A percentile compares a stretch with the other conserved stretches of the same genome.
These are phyloP conservation scores for Enteromius unitaeniatus DNA, from an alignment of 2,797 vertebrate species.

Conservation along the genomic window DNA sequence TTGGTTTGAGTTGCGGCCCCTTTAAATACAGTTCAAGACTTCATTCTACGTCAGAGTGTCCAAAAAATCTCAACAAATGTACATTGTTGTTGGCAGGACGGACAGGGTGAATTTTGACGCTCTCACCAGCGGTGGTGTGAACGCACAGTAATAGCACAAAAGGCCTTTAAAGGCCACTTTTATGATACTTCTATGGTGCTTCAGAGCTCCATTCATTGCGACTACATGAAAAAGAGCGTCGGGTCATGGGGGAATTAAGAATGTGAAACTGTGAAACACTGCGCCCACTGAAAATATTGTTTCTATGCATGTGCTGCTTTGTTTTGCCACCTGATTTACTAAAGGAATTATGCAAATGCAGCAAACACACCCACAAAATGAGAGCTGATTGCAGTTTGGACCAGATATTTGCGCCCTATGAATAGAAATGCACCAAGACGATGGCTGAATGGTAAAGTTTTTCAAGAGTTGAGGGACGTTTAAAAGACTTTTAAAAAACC, in stretches of 20 bases:
- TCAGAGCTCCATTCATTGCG: conserved; percentile 16
- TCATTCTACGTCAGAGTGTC: too few relatives aligned
- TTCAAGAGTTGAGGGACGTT: background rate
- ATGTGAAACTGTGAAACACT: conserved; percentile 35
- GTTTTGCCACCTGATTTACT: background rate
- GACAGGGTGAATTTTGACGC: too few relatives aligned
- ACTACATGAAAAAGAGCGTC: conserved; percentile 12
- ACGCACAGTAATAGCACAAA: background rate
- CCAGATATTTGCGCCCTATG: background rate
- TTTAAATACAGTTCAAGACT: too few relatives aligned
- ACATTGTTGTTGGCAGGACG: too few relatives aligned
- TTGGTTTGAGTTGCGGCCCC: too few relatives aligned
- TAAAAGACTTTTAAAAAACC: background rate
- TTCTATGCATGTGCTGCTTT: conserved; percentile 15
- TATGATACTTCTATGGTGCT: background rate
- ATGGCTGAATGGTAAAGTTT: background rate
- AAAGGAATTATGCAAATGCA: conserved; percentile 29
- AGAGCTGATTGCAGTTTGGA: background rate
- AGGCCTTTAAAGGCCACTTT: background rate
- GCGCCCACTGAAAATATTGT: conserved; percentile 24
- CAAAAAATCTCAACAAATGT: too few relatives aligned
- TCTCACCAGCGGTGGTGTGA: too few relatives aligned
- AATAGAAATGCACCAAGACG: background rate
- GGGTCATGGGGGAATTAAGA: conserved; percentile 8
- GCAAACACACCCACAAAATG: conserved; percentile 23